A percentile compares a stretch with the other conserved stretches of the same genome.
These are phyloP conservation scores for Electrophaes corylata DNA, from an alignment of 2,888 invertebrate species.

Conservation along the genomic window DNA sequence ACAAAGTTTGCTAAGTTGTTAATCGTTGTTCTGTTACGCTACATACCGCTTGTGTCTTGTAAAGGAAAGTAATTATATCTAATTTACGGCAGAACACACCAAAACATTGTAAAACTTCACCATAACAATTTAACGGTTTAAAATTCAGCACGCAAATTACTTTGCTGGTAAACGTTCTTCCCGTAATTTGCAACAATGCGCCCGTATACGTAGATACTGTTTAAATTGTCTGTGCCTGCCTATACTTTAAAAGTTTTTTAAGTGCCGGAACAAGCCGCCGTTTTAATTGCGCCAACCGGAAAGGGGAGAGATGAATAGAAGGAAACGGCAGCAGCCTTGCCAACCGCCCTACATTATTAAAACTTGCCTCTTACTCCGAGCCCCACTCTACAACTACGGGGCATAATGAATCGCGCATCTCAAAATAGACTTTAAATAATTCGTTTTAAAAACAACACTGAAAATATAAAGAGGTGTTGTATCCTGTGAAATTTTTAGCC, in stretches of 20 bases:
- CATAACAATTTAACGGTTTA: conserved; percentile 36
- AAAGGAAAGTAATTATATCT: conserved; percentile 20
- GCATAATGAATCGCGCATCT: conserved; percentile 75
- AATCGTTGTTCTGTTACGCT: conserved; percentile 10
- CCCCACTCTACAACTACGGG: conserved; percentile 66
- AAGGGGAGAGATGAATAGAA: conserved; percentile 82
- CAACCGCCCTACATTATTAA: conserved; percentile 82
- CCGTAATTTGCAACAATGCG: conserved; percentile 63
- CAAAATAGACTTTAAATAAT: conserved; percentile 66
- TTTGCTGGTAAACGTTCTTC: conserved; percentile 51
- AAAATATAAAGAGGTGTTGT: conserved; percentile 45
- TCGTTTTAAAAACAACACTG: conserved; percentile 50
- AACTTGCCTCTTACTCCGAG: conserved; percentile 77
- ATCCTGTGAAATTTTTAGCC: conserved; percentile 40
- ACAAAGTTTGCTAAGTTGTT: conserved; percentile 21
- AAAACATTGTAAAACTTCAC: conserved; percentile 31
- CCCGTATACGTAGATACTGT: conserved; percentile 58
- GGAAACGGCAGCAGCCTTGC: conserved; percentile 77
- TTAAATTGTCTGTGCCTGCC: conserved; percentile 73
- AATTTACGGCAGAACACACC: conserved; percentile 29
- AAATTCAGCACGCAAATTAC: conserved; percentile 47
- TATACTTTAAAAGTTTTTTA: conserved; percentile 80
- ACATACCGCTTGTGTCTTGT: conserved; percentile 14
- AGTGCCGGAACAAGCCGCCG: conserved; percentile 80
- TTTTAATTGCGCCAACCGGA: conserved; percentile 82